phyloP scores from a whole-genome alignment of 2,888 invertebrate species.

The Cerceris rybyensis region DNA sequence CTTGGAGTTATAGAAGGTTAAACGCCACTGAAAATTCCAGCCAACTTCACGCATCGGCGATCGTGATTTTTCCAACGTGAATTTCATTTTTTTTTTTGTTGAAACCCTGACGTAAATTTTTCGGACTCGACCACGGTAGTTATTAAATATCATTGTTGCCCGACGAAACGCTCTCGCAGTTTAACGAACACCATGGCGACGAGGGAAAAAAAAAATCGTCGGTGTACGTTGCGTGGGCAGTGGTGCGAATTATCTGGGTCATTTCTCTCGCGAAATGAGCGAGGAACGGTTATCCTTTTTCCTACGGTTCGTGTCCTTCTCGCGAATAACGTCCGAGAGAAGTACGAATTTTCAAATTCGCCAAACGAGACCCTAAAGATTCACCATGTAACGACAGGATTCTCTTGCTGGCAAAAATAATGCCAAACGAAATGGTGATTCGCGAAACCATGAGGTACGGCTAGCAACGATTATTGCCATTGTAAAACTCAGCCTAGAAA shows the following conservation, averaged over 20 bases:
- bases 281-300: not conserved
- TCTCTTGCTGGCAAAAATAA: too few relatives aligned
- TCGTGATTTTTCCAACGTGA: not conserved
- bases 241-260: conserved; percentile 21
- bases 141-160: conserved; percentile 36
- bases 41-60: too few relatives aligned
- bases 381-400: too few relatives aligned
- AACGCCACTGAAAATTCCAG: too few relatives aligned
- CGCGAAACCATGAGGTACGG: too few relatives aligned
- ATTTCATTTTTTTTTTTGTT: not conserved
- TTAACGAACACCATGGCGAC: not conserved
- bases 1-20: too few relatives aligned
- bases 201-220: not conserved
- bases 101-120: not conserved
- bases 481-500: too few relatives aligned
- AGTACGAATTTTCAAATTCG: not conserved
- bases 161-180: conserved; percentile 11
- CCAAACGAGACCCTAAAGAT: not conserved
- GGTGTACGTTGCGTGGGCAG: conserved; percentile 3
- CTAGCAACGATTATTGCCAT: too few relatives aligned
- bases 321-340: not conserved
- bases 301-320: not conserved
- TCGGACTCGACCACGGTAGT: not conserved
- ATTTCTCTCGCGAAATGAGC: conserved; percentile 19
- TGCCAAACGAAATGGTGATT: too few relatives aligned